Evolutionary conservation across 2,113 vertebrate genomes (phyloP).

Genomic region (Bubalus kerabau): DNA sequence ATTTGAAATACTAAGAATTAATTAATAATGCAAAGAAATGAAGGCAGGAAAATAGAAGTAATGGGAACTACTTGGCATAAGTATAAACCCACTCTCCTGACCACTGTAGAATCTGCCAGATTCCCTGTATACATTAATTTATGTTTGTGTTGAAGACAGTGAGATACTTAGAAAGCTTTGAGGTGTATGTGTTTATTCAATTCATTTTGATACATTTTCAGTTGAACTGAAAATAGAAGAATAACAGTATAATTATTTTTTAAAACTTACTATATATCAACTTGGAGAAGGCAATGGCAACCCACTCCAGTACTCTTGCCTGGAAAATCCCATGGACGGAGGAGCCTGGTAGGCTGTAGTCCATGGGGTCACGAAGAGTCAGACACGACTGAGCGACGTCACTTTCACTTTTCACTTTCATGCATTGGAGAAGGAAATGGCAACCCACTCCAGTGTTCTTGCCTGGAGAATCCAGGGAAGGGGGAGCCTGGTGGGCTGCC

Average conservation of each 20-base stretch:
- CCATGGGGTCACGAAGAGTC: fast-evolving
- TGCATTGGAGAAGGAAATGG: no score
- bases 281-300: no score
- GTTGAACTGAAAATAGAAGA: neutral
- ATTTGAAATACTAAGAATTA: neutral
- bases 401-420: no score
- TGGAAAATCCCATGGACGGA: no score
- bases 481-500: no score
- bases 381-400: no score
- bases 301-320: no score
- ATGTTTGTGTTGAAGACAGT: neutral
- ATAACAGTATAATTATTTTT: neutral
- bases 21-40: neutral
- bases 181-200: neutral
- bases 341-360: no score
- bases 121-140: neutral
- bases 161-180: neutral
- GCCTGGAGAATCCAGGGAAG: no score
- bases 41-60: neutral
- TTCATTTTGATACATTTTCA: neutral
- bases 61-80: neutral
- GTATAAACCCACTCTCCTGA: neutral
- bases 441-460: no score
- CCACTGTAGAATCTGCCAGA: neutral
- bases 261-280: neutral